Base-by-base conservation (phyloP, 2,113 vertebrate genomes). In the Bombycilla garrulus region DNA sequence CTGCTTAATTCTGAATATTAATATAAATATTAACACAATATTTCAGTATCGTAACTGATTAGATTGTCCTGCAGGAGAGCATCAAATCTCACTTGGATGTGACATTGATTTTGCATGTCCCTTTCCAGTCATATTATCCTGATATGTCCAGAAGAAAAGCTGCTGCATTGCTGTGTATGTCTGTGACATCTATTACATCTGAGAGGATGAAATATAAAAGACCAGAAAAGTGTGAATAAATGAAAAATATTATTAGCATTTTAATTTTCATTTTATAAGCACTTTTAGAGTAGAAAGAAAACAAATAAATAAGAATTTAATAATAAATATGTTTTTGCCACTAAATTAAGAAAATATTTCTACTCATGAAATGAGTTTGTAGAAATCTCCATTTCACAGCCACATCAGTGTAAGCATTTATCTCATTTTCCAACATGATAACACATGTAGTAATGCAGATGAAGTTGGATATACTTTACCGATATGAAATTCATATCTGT, bases 161-260 rank as follows among this genome's bases (percentile, higher is more conserved):
- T 26, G 64, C 64, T 47, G 26, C 29, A 9, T 40, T 70, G 38
- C 31, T 73, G 17, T 28, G 29, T 35, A 26, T 36, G 29, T 15
- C 24, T 48, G 23, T 42, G 29, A 48, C 0, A 0, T 66, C 25
- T 57, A 12, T 53, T 60, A 35, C 5, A 35, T 14, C 24, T 16
- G 8, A 70, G 31, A 92, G 16, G 15, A 60, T 8, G 67, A 33
- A 50, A 64, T 38, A 72, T 26, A 13, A 69, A 62, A 81, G 20
- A 47, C 25, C 35, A 47, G 21, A 62, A 60, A 87, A 31, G 1
- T 73, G 20, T 42, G 26, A 48, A 33, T 7, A 44, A 9, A 45
- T 53, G 6, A 72, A 76, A 77, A 81, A 44, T 54, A 72, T n/a
- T 35, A 58, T 6, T 40, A 58, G 8, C 18, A 50, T 50, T 80